Conservation (phyloP, 2,113 vertebrate genomes). For the Sinocyclocheilus maitianheensis region DNA sequence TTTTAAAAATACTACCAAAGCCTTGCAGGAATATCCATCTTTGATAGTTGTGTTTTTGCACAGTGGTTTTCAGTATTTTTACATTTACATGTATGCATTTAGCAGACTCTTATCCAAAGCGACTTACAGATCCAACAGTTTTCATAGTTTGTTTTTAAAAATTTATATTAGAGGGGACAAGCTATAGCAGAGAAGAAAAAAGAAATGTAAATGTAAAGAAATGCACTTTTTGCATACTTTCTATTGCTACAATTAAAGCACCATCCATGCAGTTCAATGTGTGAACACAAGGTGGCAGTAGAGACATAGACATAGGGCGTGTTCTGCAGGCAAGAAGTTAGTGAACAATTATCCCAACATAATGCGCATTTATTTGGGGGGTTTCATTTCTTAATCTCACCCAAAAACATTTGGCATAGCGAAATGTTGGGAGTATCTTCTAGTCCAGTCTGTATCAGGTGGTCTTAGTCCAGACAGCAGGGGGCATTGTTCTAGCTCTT, state of each 20-base stretch:
- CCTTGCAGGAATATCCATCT: not conserved
- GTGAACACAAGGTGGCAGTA: conserved; percentile 44
- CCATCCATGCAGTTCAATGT: not conserved
- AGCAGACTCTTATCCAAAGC: too few relatives aligned
- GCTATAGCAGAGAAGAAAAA: too few relatives aligned
- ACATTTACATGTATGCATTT: not conserved
- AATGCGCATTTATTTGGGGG: not conserved
- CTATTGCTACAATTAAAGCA: not conserved
- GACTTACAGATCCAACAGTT: not conserved
- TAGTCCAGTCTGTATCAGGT: not conserved
- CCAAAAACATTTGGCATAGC: not conserved
- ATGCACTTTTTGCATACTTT: not conserved
- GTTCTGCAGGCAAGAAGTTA: not conserved
- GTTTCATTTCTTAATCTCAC: not conserved
- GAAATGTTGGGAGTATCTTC: not conserved
- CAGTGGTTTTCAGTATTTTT: too few relatives aligned
- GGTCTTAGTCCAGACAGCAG: conserved; percentile 2
- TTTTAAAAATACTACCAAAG: not conserved
- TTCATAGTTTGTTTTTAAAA: too few relatives aligned
- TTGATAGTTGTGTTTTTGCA: too few relatives aligned
- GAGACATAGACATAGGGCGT: not conserved
- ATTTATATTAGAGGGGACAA: too few relatives aligned
- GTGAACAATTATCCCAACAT: not conserved
- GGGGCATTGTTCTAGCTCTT: not conserved
- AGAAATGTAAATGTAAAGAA: too few relatives aligned